Evolutionary conservation across 2,113 vertebrate genomes (phyloP), one percentile per base, ranked within the genome.

Genomic region (Pavo muticus): DNA sequence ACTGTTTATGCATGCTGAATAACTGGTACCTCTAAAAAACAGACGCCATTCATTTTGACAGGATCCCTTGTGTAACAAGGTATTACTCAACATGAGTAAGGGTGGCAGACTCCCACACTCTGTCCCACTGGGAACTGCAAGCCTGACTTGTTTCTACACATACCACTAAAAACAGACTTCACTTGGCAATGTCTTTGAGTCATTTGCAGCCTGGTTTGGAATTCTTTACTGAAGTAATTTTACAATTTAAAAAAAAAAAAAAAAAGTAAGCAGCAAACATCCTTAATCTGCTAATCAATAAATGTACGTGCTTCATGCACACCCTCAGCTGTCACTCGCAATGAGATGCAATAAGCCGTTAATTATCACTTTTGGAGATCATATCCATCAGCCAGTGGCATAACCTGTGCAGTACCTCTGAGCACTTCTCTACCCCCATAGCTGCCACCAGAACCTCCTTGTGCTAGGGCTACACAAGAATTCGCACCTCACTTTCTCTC

Each of bases 81-180:
- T 96, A 96, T 97, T 96, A 96, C 95, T 96, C 95, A 96, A 95
- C 75, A 90, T 91, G 91, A 97, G 87, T 94, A 95, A 96, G 93
- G 94, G 91, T 95, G 95, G 87, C 85, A 96, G 90, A 93, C 95
- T 95, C 96, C 94, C 72, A 94, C 94, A 94, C 88, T 88, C 79
- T 95, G 91, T 94, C 95, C 96, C 95, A 97, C 94, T 94, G 94
- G 95, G 93, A 95, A 95, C 84, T 93, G 93, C 75, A 95, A 94
- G 88, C 84, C 93, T 29, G 47, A 93, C 91, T 94, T 97, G 91
- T 94, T 96, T 96, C 96, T 97, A 92, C 93, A 96, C 93, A 95
- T 71, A 86, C 82, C 93, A 95, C 91, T 95, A 86, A 96, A 95
- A 94, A 88, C 95, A 95, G 91, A 95, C 87, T 95, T 95, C 76